phyloP scores from a whole-genome alignment of 2,797 vertebrate species.

The Danio albolineatus region DNA sequence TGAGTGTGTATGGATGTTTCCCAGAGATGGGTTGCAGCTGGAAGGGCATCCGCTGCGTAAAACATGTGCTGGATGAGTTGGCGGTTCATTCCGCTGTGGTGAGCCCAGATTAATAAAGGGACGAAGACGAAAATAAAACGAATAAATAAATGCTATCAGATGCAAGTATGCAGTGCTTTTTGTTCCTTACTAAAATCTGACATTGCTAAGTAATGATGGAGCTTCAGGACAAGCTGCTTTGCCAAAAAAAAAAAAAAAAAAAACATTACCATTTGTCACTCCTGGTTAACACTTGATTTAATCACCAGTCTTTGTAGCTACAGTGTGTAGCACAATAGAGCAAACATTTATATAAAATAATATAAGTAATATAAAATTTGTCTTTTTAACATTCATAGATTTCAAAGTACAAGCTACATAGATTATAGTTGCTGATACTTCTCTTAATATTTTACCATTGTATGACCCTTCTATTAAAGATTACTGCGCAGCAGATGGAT shows the following conservation, averaged over 20 bases:
- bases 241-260: neutral
- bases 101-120: no score
- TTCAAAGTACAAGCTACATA: slow-evolving; percentile 64
- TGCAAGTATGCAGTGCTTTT: slow-evolving; percentile 32
- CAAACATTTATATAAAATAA: no score
- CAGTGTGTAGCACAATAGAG: slow-evolving; percentile 59
- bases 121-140: no score
- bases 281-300: slow-evolving; percentile 52
- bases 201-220: slow-evolving; percentile 55
- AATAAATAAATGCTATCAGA: slow-evolving; percentile 33
- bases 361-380: no score
- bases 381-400: slow-evolving; percentile 61
- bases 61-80: no score
- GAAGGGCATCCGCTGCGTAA: no score
- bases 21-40: no score
- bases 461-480: slow-evolving; percentile 10
- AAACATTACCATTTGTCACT: slow-evolving; percentile 2
- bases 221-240: slow-evolving; percentile 44
- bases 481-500: neutral
- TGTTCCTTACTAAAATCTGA: slow-evolving; percentile 43
- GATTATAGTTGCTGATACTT: neutral
- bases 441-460: slow-evolving; percentile 32
- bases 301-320: slow-evolving; percentile 18
- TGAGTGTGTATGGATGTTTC: no score
- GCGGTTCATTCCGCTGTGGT: no score